A percentile compares a stretch with the other conserved stretches of the same genome.
Conservation (phyloP, 2,113 vertebrate genomes). For the Brachyistius frenatus region DNA sequence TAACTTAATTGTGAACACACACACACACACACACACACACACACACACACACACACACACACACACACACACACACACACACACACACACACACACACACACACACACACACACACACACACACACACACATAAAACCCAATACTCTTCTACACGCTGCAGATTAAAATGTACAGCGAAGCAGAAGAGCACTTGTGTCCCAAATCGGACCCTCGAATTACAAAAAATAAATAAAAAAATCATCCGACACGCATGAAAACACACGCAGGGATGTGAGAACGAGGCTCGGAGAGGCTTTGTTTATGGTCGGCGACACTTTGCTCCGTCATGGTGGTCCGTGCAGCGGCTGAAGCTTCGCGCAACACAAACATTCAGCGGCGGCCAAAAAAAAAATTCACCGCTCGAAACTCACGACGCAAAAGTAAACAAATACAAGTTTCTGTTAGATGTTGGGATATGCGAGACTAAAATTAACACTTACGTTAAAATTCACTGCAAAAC, state of each 20-base stretch:
- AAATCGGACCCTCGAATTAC: not conserved
- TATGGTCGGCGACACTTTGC: slow-evolving; percentile 16
- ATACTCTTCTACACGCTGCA: not conserved
- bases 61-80: not conserved
- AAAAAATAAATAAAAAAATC: not conserved
- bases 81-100: not conserved
- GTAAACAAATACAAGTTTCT: not conserved
- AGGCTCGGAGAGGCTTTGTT: slow-evolving; percentile 6
- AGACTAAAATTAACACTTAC: too few relatives aligned
- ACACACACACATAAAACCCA: not conserved
- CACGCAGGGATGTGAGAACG: slow-evolving; percentile 9
- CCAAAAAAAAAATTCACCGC: not conserved
- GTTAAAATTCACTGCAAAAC: too few relatives aligned
- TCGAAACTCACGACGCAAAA: slow-evolving; percentile 4
- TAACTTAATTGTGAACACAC: slow-evolving; percentile 25
- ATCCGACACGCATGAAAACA: slow-evolving; percentile 18
- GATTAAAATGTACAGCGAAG: too few relatives aligned
- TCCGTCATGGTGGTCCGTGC: not conserved
- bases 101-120: not conserved
- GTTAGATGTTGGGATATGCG: not conserved
- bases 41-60: not conserved
- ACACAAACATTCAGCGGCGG: not conserved
- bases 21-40: not conserved
- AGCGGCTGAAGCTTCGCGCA: not conserved
- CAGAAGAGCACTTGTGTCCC: not conserved